phyloP scores from a whole-genome alignment of 2,888 invertebrate genomes.

The Yponomeuta plumbellus region DNA sequence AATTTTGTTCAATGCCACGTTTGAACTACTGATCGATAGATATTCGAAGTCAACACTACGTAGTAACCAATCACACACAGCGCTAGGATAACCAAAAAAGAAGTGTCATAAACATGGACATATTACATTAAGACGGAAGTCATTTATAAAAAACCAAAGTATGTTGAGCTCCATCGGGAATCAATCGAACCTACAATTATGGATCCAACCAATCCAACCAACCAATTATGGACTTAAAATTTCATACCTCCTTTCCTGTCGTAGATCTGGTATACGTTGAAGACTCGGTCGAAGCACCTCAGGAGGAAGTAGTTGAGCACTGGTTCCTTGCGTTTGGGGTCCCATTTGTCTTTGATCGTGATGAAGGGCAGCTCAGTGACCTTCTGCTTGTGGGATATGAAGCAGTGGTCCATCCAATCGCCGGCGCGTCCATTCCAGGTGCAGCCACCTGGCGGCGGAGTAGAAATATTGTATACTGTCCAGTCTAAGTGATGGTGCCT shows the following conservation, averaged over 20 bases:
- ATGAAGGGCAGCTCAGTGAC: slow-evolving; percentile 71
- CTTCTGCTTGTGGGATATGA: slow-evolving; percentile 65
- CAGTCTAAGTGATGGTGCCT: too few species aligned
- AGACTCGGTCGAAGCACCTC: slow-evolving; percentile 63
- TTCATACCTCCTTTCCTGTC: slow-evolving; percentile 63
- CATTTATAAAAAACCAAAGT: too few species aligned
- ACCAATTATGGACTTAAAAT: background rate
- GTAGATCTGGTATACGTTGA: slow-evolving; percentile 73
- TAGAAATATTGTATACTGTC: slow-evolving; percentile 11
- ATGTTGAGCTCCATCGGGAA: too few species aligned
- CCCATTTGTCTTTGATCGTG: slow-evolving; percentile 66
- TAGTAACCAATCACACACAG: too few species aligned
- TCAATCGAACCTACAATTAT: too few species aligned
- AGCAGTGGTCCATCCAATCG: slow-evolving; percentile 79
- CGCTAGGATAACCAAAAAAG: too few species aligned
- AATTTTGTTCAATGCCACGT: too few species aligned
- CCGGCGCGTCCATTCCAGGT: slow-evolving; percentile 77
- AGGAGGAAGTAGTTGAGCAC: slow-evolving; percentile 67
- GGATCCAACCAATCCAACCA: too few species aligned
- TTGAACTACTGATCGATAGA: too few species aligned
- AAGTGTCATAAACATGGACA: too few species aligned
- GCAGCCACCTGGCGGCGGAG: slow-evolving; percentile 60
- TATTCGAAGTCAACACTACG: too few species aligned
- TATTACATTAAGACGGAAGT: too few species aligned
- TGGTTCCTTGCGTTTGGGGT: slow-evolving; percentile 62